Evolutionary conservation across 1,140 invertebrate genomes (phyloP).

Genomic region (Sweltsa coloradensis): DNA sequence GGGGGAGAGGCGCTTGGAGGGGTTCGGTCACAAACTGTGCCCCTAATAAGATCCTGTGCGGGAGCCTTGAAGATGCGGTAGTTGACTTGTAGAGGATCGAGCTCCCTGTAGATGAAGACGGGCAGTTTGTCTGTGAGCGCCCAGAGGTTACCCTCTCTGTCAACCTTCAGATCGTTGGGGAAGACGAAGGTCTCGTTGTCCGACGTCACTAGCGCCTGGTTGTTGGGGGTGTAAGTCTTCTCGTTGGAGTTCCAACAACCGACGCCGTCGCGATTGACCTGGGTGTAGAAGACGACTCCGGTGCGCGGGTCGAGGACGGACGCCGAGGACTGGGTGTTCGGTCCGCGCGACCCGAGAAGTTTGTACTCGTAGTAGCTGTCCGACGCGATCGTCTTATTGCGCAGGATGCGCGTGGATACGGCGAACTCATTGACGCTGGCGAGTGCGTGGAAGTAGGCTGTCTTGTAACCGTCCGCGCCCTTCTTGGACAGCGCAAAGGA

Average conservation of each 20-base stretch:
- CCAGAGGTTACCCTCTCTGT: slow-evolving; percentile 50
- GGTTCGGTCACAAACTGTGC: slow-evolving; percentile 54
- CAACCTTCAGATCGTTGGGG: slow-evolving; percentile 28
- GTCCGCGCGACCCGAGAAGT: slow-evolving; percentile 44
- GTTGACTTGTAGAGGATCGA: slow-evolving; percentile 52
- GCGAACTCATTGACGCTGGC: slow-evolving; percentile 61
- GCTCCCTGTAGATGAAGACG: slow-evolving; percentile 49
- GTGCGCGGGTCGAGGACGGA: slow-evolving; percentile 39
- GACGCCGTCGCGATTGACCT: slow-evolving; percentile 49
- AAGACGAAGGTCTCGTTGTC: slow-evolving; percentile 30
- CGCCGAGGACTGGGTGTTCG: slow-evolving; percentile 35
- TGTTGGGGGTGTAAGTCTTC: slow-evolving; percentile 40
- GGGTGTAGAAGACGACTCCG: slow-evolving; percentile 48
- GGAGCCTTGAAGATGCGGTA: slow-evolving; percentile 55
- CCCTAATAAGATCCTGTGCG: slow-evolving; percentile 49
- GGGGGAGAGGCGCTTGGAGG: too few species aligned
- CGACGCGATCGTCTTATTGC: slow-evolving; percentile 48
- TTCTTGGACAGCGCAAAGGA: slow-evolving; percentile 47
- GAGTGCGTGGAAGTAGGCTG: slow-evolving; percentile 57
- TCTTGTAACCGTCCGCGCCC: slow-evolving; percentile 31
- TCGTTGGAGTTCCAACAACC: slow-evolving; percentile 57
- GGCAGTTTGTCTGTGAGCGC: slow-evolving; percentile 58
- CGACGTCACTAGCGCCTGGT: slow-evolving; percentile 22
- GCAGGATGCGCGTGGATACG: slow-evolving; percentile 52
- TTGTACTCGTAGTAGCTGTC: slow-evolving; percentile 27